Percentiles rank a stretch among this genome's conserved stretches.
These are phyloP conservation scores for Callaeas wilsoni DNA, from an alignment of 2,113 vertebrate species.

Conservation along the genomic window DNA sequence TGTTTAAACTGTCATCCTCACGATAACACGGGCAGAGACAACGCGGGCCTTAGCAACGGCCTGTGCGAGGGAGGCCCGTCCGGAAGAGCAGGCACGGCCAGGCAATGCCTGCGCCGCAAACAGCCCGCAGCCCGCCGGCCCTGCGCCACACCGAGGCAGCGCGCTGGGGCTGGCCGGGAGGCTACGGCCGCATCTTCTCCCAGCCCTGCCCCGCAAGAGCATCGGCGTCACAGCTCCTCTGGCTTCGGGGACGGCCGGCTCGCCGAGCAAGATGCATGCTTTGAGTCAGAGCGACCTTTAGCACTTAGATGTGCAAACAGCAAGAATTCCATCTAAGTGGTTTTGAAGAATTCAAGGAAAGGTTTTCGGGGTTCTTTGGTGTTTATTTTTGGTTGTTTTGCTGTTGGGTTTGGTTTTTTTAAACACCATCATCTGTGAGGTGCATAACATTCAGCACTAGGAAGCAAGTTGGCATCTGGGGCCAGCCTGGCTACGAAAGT, in stretches of 20 bases:
- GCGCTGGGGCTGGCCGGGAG: not conserved
- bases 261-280: not conserved
- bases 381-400: not conserved
- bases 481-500: not conserved
- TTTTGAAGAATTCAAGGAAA: not conserved
- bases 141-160: not conserved
- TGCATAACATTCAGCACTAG: not conserved
- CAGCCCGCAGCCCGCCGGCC: not conserved
- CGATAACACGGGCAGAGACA: constrained; percentile 81
- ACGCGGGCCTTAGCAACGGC: constrained; percentile 56
- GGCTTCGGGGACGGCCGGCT: not conserved
- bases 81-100: not conserved
- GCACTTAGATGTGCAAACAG: not conserved
- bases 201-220: not conserved
- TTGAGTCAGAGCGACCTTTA: not conserved
- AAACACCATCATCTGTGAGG: not conserved
- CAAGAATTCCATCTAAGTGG: not conserved
- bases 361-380: not conserved
- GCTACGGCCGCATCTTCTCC: not conserved
- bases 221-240: not conserved
- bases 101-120: not conserved
- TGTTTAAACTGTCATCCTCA: constrained; percentile 95
- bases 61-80: constrained; percentile 23
- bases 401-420: not conserved
- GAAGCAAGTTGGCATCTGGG: not conserved